Base-by-base conservation (phyloP, 1,140 invertebrate species). In the Drosophila ambigua region DNA sequence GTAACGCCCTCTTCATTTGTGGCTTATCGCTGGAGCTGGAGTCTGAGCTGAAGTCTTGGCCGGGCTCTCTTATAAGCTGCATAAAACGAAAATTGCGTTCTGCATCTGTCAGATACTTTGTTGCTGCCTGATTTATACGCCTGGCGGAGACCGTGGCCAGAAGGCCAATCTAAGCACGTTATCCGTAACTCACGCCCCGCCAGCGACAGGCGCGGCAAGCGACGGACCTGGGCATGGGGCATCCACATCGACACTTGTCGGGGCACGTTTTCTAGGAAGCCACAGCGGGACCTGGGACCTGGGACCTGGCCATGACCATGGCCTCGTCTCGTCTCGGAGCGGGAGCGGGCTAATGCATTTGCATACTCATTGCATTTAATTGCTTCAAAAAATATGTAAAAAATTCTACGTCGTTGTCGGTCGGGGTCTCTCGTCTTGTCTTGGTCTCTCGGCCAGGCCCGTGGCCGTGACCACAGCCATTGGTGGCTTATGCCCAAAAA, bases 301-400 rank as follows among this genome's bases (percentile, higher is more conserved):
- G 57, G 46, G 16, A 16, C 39, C 53, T 59, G 57, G 46, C 49
- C 44, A 24, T 24, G 23, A 24, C 35, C 35, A 39, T 39, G 35
- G 35, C 35, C 35, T 39, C 35, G 35, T 39, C 63, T 41, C 44
- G 50, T 78, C 44, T 66, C 80, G 20, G 20, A 20, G 20, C 20
- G 20, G 52, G 53, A 43, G 54, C 63, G 57, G 43, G 66, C 81
- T 73, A 77, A 84, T 85, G 81, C 77, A 84, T 84, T 84, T 84
- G 81, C 80, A 84, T 84, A 84, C 80, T 84, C 80, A 84, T 84
- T 68, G 72, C 81, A 84, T 84, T 84, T 84, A 84, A 84, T 84
- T 84, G 81, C 81, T 85, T 85, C 67, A 69, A 84, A 75, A 84
- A 84, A 85, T 84, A 84, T 85, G 81, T 84, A 85, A 76, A 85